Evolutionary conservation across 2,113 vertebrate genomes (phyloP).

Genomic region (Isurus oxyrinchus): DNA sequence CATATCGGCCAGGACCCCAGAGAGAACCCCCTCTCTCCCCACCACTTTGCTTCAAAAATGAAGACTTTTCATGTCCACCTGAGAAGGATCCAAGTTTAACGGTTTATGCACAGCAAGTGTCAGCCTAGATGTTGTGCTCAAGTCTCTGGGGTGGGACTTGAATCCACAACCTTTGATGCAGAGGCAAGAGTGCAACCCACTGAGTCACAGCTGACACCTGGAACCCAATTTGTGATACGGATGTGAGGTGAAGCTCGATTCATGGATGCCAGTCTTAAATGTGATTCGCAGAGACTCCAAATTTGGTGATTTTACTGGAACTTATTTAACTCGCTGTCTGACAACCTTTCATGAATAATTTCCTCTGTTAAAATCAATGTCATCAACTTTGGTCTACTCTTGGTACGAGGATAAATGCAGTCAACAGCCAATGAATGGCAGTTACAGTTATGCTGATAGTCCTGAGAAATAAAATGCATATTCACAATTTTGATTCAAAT

Average conservation of each 20-base stretch:
- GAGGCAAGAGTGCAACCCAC: not conserved
- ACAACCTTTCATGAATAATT: not conserved
- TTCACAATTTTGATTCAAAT: not conserved
- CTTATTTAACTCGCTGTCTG: not conserved
- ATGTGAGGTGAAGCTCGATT: not conserved
- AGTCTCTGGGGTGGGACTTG: not conserved
- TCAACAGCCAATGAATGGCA: not conserved
- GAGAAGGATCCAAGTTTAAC: not conserved
- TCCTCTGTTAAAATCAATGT: not conserved
- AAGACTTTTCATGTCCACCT: too few relatives aligned
- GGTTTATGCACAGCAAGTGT: not conserved
- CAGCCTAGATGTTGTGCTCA: not conserved
- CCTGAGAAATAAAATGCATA: not conserved
- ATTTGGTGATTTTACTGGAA: not conserved
- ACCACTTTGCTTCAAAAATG: not conserved
- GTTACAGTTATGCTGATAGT: not conserved
- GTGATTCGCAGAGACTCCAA: not conserved
- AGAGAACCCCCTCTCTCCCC: not conserved
- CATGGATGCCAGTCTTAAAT: not conserved
- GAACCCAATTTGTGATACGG: not conserved
- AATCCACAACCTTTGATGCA: not conserved
- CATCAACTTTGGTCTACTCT: not conserved
- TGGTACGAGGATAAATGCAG: not conserved
- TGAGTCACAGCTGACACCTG: not conserved
- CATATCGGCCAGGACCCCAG: not conserved